These are phyloP conservation scores for Druon quercuslanigerum DNA, from an alignment of 1,140 invertebrate species.

Conservation along the genomic window DNA sequence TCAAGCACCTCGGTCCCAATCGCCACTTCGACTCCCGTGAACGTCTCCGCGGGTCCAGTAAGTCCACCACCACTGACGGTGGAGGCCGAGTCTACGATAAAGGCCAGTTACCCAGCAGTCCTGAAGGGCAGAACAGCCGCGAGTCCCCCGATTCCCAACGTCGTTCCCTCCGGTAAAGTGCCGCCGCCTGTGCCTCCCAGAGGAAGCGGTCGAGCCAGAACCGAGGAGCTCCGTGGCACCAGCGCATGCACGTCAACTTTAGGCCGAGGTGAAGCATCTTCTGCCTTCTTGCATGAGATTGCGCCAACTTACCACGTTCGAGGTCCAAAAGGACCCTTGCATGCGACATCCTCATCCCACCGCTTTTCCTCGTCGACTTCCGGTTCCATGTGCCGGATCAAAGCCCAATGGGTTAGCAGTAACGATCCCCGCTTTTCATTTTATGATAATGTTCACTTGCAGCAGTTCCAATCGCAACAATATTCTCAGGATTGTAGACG, in stretches of 20 bases:
- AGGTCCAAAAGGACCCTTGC: slow-evolving; percentile 45
- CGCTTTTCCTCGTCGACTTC: neutral
- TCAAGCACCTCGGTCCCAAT: slow-evolving; percentile 55
- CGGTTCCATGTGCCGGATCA: neutral
- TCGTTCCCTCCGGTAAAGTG: slow-evolving; percentile 76
- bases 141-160: slow-evolving; percentile 67
- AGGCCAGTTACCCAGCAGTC: slow-evolving; percentile 82
- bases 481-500: neutral
- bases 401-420: neutral
- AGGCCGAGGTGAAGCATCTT: slow-evolving; percentile 68
- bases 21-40: slow-evolving; percentile 63
- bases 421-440: slow-evolving; percentile 13
- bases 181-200: slow-evolving; percentile 88
- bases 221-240: slow-evolving; percentile 42
- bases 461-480: slow-evolving; percentile 9
- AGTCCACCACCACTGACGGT: slow-evolving; percentile 76
- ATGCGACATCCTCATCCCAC: slow-evolving; percentile 42
- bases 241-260: slow-evolving; percentile 48
- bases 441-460: slow-evolving; percentile 21
- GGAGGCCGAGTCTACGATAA: slow-evolving; percentile 59
- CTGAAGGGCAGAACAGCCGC: slow-evolving; percentile 79
- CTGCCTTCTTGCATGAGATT: slow-evolving; percentile 60
- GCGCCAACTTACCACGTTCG: slow-evolving; percentile 34
- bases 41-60: slow-evolving; percentile 73
- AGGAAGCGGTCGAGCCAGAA: slow-evolving; percentile 75